These are phyloP conservation scores for Heliopora coerulea DNA, from an alignment of 92 coral and sea anemone genomes.

Conservation along the genomic window DNA sequence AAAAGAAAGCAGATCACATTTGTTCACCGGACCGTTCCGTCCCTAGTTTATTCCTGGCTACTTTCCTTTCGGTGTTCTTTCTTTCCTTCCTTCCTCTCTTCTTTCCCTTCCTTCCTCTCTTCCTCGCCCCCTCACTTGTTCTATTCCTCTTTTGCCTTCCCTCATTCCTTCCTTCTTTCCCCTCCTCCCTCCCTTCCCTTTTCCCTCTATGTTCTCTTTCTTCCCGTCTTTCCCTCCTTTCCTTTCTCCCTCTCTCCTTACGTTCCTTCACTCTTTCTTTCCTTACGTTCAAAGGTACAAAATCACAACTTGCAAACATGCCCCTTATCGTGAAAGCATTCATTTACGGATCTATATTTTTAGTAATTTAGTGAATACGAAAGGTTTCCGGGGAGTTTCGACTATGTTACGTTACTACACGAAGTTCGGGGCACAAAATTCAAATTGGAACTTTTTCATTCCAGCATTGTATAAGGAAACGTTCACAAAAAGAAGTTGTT, in stretches of 20 bases:
- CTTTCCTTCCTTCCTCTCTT: slow-evolving; percentile 6
- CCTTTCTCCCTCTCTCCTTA: background rate
- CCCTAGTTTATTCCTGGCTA: background rate
- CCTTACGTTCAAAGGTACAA: too few species aligned
- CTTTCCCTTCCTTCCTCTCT: background rate
- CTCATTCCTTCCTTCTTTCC: background rate
- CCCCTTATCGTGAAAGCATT: too few species aligned
- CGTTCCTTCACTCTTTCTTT: too few species aligned
- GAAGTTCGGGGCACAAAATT: background rate
- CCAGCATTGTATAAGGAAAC: background rate
- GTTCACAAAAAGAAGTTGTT: background rate
- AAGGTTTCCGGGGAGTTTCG: background rate
- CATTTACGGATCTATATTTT: too few species aligned
- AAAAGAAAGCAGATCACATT: too few species aligned
- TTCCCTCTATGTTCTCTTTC: background rate
- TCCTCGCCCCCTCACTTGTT: background rate
- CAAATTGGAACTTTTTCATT: background rate
- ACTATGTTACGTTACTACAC: background rate
- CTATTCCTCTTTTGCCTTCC: background rate
- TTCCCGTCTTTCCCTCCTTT: slow-evolving; percentile 2
- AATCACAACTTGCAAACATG: too few species aligned
- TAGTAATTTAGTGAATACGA: too few species aligned
- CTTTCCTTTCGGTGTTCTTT: background rate
- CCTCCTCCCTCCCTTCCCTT: background rate
- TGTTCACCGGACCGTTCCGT: too few species aligned